Evolutionary conservation across 2,888 invertebrate species (phyloP).

Genomic region (Lysandra bellargus): DNA sequence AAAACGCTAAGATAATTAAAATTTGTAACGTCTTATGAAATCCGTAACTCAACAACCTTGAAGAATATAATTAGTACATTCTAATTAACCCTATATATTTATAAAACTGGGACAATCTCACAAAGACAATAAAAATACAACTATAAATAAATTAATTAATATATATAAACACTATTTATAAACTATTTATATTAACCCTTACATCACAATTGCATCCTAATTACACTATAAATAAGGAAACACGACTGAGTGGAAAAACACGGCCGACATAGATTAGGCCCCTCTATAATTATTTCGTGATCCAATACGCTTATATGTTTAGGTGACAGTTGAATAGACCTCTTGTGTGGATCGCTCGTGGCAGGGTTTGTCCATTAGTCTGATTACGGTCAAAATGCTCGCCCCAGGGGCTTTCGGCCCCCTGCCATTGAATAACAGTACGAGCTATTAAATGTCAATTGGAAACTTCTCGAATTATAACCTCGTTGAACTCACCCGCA

Average conservation of each 20-base stretch:
- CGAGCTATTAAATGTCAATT: slow-evolving; percentile 38
- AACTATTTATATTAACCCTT: background rate
- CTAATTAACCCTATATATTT: background rate
- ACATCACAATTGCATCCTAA: background rate
- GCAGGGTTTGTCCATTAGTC: slow-evolving; percentile 73
- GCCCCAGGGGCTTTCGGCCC: slow-evolving; percentile 51
- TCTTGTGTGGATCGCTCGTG: slow-evolving; percentile 59
- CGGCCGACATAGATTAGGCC: slow-evolving; percentile 45
- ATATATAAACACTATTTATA: no score
- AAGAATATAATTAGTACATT: no score
- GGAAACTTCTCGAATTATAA: slow-evolving; percentile 39
- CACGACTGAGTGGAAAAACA: background rate
- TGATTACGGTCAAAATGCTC: slow-evolving; percentile 75
- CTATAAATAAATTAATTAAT: no score
- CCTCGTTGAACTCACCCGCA: slow-evolving; percentile 31
- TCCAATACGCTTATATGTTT: slow-evolving; percentile 44
- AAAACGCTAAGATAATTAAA: no score
- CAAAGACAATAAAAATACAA: no score
- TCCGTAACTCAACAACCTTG: no score
- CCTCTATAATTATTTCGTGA: slow-evolving; percentile 38
- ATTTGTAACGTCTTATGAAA: background rate
- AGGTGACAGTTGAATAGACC: slow-evolving; percentile 62
- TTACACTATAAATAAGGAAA: background rate
- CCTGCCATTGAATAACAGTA: slow-evolving; percentile 39
- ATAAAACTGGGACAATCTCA: no score